A percentile compares a stretch with the other conserved stretches of the same genome.
phyloP scores from a whole-genome alignment of 2,113 vertebrate species.

The Ameiurus melas region DNA sequence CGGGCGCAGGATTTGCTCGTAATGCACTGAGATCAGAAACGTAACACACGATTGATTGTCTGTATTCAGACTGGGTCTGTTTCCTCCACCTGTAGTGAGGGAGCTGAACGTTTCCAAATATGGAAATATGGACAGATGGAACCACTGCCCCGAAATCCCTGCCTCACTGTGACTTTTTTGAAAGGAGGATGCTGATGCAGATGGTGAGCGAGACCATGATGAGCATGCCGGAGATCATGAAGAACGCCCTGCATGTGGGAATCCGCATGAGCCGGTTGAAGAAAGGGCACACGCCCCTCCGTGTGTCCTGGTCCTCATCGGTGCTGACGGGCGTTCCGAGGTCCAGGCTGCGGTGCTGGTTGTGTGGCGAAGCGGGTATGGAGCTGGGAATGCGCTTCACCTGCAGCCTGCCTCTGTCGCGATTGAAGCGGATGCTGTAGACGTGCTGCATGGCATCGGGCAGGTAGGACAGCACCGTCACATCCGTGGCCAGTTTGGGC shows the following conservation, averaged over 20 bases:
- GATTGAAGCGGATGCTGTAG: slow-evolving; percentile 75
- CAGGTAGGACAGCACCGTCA: slow-evolving; percentile 68
- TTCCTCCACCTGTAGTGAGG: background rate
- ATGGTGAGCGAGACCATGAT: slow-evolving; percentile 60
- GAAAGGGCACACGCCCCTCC: rapidly evolving
- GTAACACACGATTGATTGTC: background rate
- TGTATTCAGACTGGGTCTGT: background rate
- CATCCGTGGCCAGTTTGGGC: slow-evolving; percentile 71
- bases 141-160: background rate
- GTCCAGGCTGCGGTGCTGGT: slow-evolving; percentile 60
- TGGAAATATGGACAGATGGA: background rate
- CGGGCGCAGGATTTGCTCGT: background rate
- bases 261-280: slow-evolving; percentile 52
- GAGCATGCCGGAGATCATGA: slow-evolving; percentile 56
- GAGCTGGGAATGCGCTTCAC: slow-evolving; percentile 64
- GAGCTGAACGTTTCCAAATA: background rate
- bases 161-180: background rate
- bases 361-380: slow-evolving; percentile 5
- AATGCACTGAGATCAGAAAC: background rate
- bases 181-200: slow-evolving; percentile 57
- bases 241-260: slow-evolving; percentile 40
- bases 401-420: slow-evolving; percentile 72
- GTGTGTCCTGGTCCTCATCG: rapidly evolving
- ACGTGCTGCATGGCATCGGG: slow-evolving; percentile 75
- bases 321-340: slow-evolving; percentile 63